A percentile compares a stretch with the other conserved stretches of the same genome.
These are phyloP conservation scores for Saxidomus purpurata DNA, from an alignment of 1,140 invertebrate species.

Conservation along the genomic window DNA sequence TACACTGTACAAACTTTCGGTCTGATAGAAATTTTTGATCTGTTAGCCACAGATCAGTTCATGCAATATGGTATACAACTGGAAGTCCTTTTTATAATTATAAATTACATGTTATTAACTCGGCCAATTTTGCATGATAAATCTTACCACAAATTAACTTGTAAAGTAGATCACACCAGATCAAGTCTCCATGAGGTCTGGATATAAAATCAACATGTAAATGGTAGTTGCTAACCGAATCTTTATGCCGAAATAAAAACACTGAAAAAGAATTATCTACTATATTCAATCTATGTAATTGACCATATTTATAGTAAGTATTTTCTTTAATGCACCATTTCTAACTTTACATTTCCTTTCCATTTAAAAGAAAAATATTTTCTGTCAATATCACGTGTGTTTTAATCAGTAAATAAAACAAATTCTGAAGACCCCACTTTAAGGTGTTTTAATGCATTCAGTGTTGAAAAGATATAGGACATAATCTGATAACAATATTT, in stretches of 20 bases:
- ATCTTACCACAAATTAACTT: background rate
- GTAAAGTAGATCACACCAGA: background rate
- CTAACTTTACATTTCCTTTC: background rate
- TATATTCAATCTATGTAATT: constrained; percentile 21
- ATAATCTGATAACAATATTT: background rate
- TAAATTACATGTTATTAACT: background rate
- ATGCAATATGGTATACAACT: too few species aligned
- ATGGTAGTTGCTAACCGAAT: background rate
- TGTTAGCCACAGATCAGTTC: too few species aligned
- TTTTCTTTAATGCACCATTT: constrained; percentile 1
- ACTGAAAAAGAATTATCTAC: constrained; percentile 13
- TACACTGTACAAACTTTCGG: too few species aligned
- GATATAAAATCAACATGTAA: constrained; percentile 30
- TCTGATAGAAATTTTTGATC: too few species aligned
- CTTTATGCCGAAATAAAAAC: constrained; percentile 16
- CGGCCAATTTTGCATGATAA: background rate
- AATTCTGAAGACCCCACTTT: background rate
- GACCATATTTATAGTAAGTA: background rate
- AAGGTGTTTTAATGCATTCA: background rate
- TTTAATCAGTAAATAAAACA: constrained; percentile 6
- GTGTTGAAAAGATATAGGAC: background rate
- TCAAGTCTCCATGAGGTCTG: constrained; percentile 10
- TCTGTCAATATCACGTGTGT: background rate
- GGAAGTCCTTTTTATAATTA: background rate
- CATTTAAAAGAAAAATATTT: constrained; percentile 28